Evolutionary conservation across 2,888 invertebrate genomes (phyloP).

Genomic region (Tanytarsus gracilentus): DNA sequence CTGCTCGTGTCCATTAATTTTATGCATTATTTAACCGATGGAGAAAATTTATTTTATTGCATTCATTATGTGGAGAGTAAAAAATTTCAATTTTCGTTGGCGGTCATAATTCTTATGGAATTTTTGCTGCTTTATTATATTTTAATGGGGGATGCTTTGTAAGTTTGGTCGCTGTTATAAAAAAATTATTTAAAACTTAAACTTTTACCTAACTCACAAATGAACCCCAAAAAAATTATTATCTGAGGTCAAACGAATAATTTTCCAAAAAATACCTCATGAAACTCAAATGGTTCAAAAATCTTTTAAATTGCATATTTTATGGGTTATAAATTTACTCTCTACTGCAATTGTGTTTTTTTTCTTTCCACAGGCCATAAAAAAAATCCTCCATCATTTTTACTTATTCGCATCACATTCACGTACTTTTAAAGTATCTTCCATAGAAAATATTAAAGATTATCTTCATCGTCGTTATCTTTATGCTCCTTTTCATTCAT

Average conservation of each 20-base stretch:
- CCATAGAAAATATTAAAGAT: not conserved
- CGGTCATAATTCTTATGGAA: not conserved
- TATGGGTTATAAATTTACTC: conserved; percentile 8
- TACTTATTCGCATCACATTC: not conserved
- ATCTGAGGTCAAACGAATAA: too few species aligned
- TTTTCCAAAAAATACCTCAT: too few species aligned
- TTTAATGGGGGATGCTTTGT: too few species aligned
- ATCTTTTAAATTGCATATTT: conserved; percentile 10
- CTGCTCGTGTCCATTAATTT: conserved; percentile 17
- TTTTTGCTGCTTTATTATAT: too few species aligned
- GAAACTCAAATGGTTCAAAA: too few species aligned
- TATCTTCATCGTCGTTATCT: not conserved
- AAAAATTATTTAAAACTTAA: too few species aligned
- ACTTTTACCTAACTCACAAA: too few species aligned
- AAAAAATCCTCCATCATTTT: not conserved
- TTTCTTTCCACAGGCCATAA: not conserved
- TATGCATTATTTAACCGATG: conserved; percentile 25
- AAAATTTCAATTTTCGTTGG: conserved; percentile 6
- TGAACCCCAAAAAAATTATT: too few species aligned
- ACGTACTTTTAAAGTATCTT: not conserved
- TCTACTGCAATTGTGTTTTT: conserved; percentile 3
- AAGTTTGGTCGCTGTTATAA: too few species aligned
- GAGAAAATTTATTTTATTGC: conserved; percentile 19
- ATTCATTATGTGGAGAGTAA: conserved; percentile 9
- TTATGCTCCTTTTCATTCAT: not conserved